Percentiles rank a stretch among this genome's conserved stretches.
Evolutionary conservation across 2,888 invertebrate species (phyloP).

Genomic region (Thera obeliscata): DNA sequence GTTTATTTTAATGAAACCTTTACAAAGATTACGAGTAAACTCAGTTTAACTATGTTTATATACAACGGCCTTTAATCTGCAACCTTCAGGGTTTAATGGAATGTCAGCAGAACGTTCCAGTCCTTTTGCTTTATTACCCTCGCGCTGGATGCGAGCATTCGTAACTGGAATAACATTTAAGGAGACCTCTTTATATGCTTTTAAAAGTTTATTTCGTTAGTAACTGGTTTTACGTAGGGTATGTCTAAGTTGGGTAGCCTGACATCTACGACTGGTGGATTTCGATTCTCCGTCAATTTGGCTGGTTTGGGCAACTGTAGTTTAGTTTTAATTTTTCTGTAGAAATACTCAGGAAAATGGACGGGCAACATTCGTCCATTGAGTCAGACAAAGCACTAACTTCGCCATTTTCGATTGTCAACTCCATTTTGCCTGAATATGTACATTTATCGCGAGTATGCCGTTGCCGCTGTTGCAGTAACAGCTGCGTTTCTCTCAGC

Average conservation of each 20-base stretch:
- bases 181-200: too few relatives aligned
- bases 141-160: neutral
- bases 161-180: too few relatives aligned
- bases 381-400: slow-evolving; percentile 8
- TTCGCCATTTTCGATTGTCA: slow-evolving; percentile 11
- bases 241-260: too few relatives aligned
- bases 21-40: too few relatives aligned
- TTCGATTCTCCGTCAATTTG: neutral
- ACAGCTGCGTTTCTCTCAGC: neutral
- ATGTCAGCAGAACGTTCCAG: slow-evolving; percentile 1
- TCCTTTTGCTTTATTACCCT: neutral
- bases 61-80: too few relatives aligned
- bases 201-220: too few relatives aligned
- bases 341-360: neutral
- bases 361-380: slow-evolving; percentile 1
- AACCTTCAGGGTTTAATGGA: neutral
- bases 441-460: slow-evolving; percentile 4
- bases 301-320: neutral
- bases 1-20: too few relatives aligned
- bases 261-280: too few relatives aligned
- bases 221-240: too few relatives aligned
- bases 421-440: slow-evolving; percentile 1
- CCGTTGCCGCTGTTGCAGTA: neutral
- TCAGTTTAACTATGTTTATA: too few relatives aligned
- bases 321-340: neutral